These are phyloP conservation scores for Coilia nasus DNA, from an alignment of 2,797 vertebrate species.

Conservation along the genomic window DNA sequence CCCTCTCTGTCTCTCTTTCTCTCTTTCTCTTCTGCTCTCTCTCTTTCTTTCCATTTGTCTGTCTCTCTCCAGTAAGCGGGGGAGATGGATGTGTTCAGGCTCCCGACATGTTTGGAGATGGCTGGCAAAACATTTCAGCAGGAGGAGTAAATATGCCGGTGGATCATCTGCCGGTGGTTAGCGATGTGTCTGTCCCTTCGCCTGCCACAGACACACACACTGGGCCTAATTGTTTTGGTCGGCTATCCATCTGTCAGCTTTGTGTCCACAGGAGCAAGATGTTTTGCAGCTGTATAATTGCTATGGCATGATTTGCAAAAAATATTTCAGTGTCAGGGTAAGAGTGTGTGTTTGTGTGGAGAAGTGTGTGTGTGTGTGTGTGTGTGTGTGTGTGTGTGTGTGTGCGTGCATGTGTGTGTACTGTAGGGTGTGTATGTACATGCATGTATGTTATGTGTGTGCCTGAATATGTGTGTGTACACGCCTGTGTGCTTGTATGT, in stretches of 20 bases:
- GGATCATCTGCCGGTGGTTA: neutral
- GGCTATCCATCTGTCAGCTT: neutral
- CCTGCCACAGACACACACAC: neutral
- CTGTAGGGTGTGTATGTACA: neutral
- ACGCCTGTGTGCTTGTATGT: neutral
- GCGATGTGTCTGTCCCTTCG: neutral
- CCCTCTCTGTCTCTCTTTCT: slow-evolving; percentile 50
- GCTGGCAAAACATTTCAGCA: slow-evolving; percentile 8
- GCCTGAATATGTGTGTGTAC: neutral
- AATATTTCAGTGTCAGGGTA: neutral
- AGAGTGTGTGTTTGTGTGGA: too few relatives aligned
- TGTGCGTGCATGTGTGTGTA: too few relatives aligned
- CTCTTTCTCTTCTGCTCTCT: slow-evolving; percentile 21
- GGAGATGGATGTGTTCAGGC: slow-evolving; percentile 10
- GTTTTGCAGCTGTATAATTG: neutral
- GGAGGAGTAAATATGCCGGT: neutral
- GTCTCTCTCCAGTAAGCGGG: slow-evolving; percentile 43
- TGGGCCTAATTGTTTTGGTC: neutral
- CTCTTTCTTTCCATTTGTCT: slow-evolving; percentile 13
- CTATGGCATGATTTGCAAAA: neutral
- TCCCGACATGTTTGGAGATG: slow-evolving; percentile 13
- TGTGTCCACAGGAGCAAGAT: neutral
- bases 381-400: too few relatives aligned
- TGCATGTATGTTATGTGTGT: neutral
- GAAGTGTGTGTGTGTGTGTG: too few relatives aligned